Evolutionary conservation across 2,888 invertebrate genomes (phyloP), one percentile per base, ranked within the genome.

Genomic region (Brachycybe producta): DNA sequence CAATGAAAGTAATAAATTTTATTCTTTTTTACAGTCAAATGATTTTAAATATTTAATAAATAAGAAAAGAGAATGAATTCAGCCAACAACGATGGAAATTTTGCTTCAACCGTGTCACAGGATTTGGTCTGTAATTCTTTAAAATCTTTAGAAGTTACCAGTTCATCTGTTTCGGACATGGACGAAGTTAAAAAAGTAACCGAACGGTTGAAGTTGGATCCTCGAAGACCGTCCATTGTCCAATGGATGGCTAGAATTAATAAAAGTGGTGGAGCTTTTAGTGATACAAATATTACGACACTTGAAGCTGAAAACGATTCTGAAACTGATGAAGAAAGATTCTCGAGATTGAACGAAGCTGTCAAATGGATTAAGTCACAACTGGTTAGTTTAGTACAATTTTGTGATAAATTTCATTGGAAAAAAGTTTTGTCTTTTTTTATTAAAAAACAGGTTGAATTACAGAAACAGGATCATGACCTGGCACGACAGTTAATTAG

Each of bases 121-220:
- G n/a, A n/a, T n/a, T n/a, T n/a, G n/a, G n/a, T n/a, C n/a, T n/a
- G n/a, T n/a, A n/a, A n/a, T n/a, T n/a, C n/a, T n/a, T n/a, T n/a
- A n/a, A n/a, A n/a, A n/a, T n/a, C n/a, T n/a, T n/a, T n/a, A n/a
- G n/a, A n/a, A n/a, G n/a, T n/a, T n/a, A n/a, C n/a, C n/a, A n/a
- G n/a, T n/a, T n/a, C n/a, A n/a, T n/a, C n/a, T n/a, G n/a, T n/a
- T n/a, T n/a, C n/a, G n/a, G 43, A 30, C 5, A 17, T 43, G 5
- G 28, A 43, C 13, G 43, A 43, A 43, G 43, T 43, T 17, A 43
- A 28, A 28, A 43, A 43, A n/a, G 28, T 43, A 15, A 27, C 43
- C 30, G 43, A 43, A 17, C 15, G 28, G 30, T 43, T 43, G 17
- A 43, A 43, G 28, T 28, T 43, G 30, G 30, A 43, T 43, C 43